Evolutionary conservation across 2,888 invertebrate species (phyloP).

Genomic region (Cynaeus angustus): DNA sequence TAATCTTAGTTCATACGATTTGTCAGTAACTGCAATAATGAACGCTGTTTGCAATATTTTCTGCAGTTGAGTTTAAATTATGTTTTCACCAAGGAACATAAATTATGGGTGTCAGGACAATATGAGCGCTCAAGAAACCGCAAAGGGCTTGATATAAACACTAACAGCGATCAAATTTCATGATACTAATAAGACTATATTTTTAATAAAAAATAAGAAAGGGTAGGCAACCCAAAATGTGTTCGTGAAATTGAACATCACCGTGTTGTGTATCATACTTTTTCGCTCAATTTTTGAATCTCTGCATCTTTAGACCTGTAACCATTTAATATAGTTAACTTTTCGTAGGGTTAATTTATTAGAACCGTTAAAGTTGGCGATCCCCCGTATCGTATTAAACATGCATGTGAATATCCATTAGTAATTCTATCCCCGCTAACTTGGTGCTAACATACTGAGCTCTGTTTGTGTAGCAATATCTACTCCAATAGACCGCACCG

Average conservation of each 20-base stretch:
- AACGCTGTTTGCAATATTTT: slow-evolving; percentile 9
- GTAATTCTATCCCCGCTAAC: slow-evolving; percentile 68
- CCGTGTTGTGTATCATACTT: too few species aligned
- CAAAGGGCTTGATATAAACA: too few species aligned
- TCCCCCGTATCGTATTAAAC: slow-evolving; percentile 65
- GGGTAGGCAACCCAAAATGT: too few species aligned
- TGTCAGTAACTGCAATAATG: too few species aligned
- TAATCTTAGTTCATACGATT: too few species aligned
- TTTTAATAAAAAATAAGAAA: too few species aligned
- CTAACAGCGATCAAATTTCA: too few species aligned
- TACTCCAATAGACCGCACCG: slow-evolving; percentile 57
- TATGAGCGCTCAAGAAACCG: not conserved
- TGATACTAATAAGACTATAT: too few species aligned
- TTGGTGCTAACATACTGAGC: slow-evolving; percentile 67
- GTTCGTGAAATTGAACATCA: too few species aligned
- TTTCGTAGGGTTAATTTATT: slow-evolving; percentile 58
- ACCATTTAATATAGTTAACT: slow-evolving; percentile 12
- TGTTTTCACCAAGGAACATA: slow-evolving; percentile 27
- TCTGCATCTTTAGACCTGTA: too few species aligned
- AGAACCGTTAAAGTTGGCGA: slow-evolving; percentile 62
- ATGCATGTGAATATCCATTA: slow-evolving; percentile 67
- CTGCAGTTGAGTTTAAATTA: slow-evolving; percentile 36
- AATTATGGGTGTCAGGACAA: slow-evolving; percentile 39
- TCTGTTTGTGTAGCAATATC: slow-evolving; percentile 67
- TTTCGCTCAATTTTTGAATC: too few species aligned